Conservation (phyloP, 2,888 invertebrate species). For the Drosophila helvetica region DNA sequence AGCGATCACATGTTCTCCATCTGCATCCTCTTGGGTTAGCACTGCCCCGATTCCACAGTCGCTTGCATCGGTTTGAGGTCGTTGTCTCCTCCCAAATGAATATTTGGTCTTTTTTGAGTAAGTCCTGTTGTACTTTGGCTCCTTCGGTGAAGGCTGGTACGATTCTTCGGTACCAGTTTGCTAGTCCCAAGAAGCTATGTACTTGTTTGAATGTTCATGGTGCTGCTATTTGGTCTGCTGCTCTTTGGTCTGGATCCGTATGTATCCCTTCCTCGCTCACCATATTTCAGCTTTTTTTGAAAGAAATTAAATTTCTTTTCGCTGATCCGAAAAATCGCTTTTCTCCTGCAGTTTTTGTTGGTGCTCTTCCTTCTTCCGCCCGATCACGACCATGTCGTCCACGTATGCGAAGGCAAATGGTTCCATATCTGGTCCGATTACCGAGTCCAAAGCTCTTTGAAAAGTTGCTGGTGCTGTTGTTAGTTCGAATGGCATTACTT, state of each 20-base stretch:
- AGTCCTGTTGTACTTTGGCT: neutral
- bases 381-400: neutral
- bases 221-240: neutral
- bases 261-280: no score
- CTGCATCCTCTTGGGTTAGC: no score
- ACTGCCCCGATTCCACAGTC: no score
- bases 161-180: neutral
- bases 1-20: no score
- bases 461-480: constrained; percentile 4
- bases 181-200: neutral
- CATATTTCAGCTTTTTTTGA: no score
- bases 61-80: neutral
- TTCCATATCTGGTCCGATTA: constrained; percentile 2
- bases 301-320: no score
- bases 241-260: no score
- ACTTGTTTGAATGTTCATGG: neutral
- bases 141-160: neutral
- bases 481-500: neutral
- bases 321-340: no score
- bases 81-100: neutral
- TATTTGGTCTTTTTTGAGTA: neutral
- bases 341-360: no score
- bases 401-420: neutral
- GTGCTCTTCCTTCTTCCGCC: neutral
- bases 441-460: neutral